Percentiles rank a stretch among this genome's conserved stretches.
phyloP scores from a whole-genome alignment of 2,797 vertebrate species.

The Trematomus bernacchii region DNA sequence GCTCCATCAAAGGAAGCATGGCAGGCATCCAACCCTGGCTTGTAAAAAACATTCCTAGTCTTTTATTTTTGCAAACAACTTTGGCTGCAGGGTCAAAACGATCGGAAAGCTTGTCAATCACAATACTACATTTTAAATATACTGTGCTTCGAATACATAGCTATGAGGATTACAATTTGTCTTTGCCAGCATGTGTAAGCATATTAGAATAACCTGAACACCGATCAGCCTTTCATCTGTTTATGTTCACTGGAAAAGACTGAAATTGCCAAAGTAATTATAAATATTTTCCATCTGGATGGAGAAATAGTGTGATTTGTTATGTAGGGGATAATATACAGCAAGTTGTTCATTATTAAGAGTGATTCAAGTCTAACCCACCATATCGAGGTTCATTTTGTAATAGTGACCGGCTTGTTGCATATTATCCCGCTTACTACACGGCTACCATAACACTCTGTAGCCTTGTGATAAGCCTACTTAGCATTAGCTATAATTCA shows the following conservation, averaged over 20 bases:
- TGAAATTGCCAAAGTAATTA: background rate
- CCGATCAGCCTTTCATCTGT: background rate
- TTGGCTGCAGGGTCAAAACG: slow-evolving; percentile 15
- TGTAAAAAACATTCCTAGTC: slow-evolving; percentile 3
- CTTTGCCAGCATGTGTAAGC: background rate
- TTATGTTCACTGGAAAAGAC: slow-evolving; percentile 13
- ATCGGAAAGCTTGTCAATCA: slow-evolving; percentile 19
- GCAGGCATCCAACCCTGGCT: slow-evolving; percentile 28
- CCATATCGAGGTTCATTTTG: no score
- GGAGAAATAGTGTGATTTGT: background rate
- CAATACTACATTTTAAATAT: slow-evolving; percentile 10
- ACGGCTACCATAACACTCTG: no score
- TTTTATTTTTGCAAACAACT: slow-evolving; percentile 24
- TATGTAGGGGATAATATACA: no score
- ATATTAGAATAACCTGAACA: slow-evolving; percentile 2
- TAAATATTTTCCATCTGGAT: background rate
- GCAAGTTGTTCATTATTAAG: no score
- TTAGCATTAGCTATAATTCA: no score
- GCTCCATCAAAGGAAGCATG: slow-evolving; percentile 45
- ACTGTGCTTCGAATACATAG: background rate
- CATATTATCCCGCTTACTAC: no score
- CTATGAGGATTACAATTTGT: background rate
- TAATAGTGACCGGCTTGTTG: no score
- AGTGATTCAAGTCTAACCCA: no score
- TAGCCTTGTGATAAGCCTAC: no score